Conservation (phyloP, 2,888 invertebrate species). For the Stenodema calcarata region DNA sequence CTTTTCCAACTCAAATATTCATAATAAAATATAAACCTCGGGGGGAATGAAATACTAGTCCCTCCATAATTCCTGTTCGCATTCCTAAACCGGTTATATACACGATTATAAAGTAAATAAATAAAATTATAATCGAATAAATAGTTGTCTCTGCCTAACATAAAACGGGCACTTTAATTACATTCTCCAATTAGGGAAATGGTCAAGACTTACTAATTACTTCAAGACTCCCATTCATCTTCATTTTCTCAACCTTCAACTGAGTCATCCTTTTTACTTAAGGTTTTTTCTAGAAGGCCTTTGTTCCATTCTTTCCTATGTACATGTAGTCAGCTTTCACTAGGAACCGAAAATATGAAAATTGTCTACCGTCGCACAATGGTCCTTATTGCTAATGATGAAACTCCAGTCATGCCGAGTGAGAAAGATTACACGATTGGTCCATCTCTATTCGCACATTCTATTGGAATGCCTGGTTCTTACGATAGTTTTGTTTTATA, state of each 20-base stretch:
- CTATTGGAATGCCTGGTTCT: too few relatives aligned
- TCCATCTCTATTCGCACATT: too few relatives aligned
- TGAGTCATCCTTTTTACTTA: neutral
- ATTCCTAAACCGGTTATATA: neutral
- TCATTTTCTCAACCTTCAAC: constrained; percentile 9
- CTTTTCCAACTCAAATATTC: neutral
- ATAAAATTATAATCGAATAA: neutral
- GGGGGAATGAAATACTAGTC: neutral
- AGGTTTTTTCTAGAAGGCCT: neutral
- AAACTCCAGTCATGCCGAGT: too few relatives aligned
- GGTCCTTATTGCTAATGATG: too few relatives aligned
- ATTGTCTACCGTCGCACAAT: too few relatives aligned
- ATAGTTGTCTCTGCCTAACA: neutral
- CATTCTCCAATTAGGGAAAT: neutral
- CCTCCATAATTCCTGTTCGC: neutral
- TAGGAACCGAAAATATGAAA: too few relatives aligned
- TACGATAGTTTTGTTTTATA: constrained; percentile 55
- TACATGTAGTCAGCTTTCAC: too few relatives aligned
- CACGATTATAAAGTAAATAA: neutral
- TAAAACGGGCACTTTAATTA: neutral
- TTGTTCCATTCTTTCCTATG: neutral
- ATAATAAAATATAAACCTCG: neutral
- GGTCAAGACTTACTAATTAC: constrained; percentile 4
- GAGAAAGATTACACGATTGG: too few relatives aligned
- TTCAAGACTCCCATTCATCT: neutral